Evolutionary conservation across 2,113 vertebrate species (phyloP), one percentile per base, ranked within the genome.

Genomic region (Pedionomus torquatus): DNA sequence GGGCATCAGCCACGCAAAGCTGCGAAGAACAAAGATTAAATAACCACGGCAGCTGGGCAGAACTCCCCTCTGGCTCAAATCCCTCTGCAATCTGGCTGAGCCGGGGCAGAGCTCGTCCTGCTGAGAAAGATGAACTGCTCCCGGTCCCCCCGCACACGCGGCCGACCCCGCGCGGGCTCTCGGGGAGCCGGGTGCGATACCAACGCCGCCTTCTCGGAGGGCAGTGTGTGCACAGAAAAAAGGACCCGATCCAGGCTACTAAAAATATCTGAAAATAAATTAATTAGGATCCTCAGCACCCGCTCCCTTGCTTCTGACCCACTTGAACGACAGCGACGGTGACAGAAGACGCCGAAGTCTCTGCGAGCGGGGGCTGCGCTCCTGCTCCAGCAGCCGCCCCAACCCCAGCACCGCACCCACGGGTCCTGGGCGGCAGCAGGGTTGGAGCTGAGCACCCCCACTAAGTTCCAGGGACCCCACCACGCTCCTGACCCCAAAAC

Each of bases 251-350:
- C 91, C 90, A 83, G 52, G 65, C 70, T 87, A 39, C 96, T 96
- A 95, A 96, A 97, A 95, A 97, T 97, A 95, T 16, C 95, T 49
- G 30, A 49, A 95, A 87, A 81, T 83, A 94, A 94, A 94, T 93
- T 95, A 97, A 96, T 90, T 82, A 83, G 93, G 93, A 90, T 90
- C 83, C 88, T 90, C 7, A 8, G 80, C 92, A 81, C 81, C 84
- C 87, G 24, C 63, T 48, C 66, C 79, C 41, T 48, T 4, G 51
- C 46, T 83, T 61, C 96, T 97, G 96, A 96, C 95, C 93, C 87
- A 94, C 0, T 88, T 96, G 96, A 90, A 33, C 0, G 16, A n/a
- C 55, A 12, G 84, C 0, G 6, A 43, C 14, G 84, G 35, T 44
- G 75, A 72, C 58, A n/a, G 91, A 33, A 95, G 90, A 54, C 30